Evolutionary conservation across 2,888 invertebrate species (phyloP), one percentile per base, ranked within the genome.

Genomic region (Gandaritis pyraliata): DNA sequence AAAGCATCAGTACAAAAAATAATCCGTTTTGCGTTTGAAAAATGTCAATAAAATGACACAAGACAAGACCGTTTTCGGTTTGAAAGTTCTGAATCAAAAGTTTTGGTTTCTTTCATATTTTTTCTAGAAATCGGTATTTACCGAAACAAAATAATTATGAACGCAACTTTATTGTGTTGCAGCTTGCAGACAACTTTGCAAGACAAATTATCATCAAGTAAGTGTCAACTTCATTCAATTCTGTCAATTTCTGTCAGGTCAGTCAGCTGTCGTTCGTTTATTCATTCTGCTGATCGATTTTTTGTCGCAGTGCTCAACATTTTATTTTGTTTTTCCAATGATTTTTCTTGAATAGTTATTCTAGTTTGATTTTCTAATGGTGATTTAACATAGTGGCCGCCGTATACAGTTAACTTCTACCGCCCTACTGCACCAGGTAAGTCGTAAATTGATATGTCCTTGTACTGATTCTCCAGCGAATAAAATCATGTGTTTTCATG

Each of bases 381-480:
- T 69, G 60, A 58, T 61, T 23, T 70, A 71, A 48, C 46, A 57
- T 60, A 61, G 52, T 58, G 43, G 55, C 47, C 63, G 6, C 45
- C 41, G 33, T 56, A 58, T 43, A 50, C 58, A 69, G 63, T 65
- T 60, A 58, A 60, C 60, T 52, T 55, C 61, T 54, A 56, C 64
- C 61, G 59, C 56, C 39, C 61, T 41, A 63, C 47, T 66, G 61
- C 45, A 52, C 54, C 58, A 76, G 76, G 80, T 82, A 73, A 70
- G 80, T 78, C 70, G 64, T 68, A 71, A 79, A 78, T 77, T 70
- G 57, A 72, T 74, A 67, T 67, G 81, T 72, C 84, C 84, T 86
- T 85, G 81, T 69, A 56, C 16, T 48, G 43, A 65, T 68, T 68
- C 58, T 72, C 70, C 68, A 69, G 63, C 63, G 56, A 64, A 69